phyloP scores from a whole-genome alignment of 2,888 invertebrate genomes.

The Bellardia bayeri region DNA sequence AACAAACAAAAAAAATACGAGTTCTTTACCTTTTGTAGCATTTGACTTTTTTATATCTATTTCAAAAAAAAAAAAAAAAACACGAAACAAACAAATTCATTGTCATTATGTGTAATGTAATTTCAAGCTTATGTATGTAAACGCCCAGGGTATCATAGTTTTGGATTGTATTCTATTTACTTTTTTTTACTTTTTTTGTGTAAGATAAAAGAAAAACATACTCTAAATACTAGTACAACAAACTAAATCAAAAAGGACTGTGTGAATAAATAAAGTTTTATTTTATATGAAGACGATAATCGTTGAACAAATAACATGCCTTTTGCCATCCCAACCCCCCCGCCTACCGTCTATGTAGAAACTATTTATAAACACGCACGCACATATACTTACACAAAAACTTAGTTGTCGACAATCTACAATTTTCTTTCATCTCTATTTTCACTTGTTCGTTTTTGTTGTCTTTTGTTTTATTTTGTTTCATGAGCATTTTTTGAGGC shows the following conservation, averaged over 20 bases:
- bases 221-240: neutral
- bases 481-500: neutral
- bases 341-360: neutral
- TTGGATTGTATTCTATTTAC: slow-evolving; percentile 2
- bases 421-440: neutral
- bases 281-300: slow-evolving; percentile 29
- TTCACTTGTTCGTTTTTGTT: neutral
- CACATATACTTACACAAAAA: neutral
- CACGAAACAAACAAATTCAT: neutral
- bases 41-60: slow-evolving; percentile 1
- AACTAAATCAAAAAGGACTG: neutral
- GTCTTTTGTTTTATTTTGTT: neutral
- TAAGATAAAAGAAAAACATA: slow-evolving; percentile 10
- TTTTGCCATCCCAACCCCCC: neutral
- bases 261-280: slow-evolving; percentile 28
- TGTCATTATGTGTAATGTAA: slow-evolving; percentile 36
- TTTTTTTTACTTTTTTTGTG: neutral
- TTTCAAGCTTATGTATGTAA: slow-evolving; percentile 4
- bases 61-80: neutral
- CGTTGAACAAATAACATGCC: slow-evolving; percentile 51
- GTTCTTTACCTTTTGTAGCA: neutral
- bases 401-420: neutral
- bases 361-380: neutral
- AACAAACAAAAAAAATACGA: neutral
- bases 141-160: slow-evolving; percentile 38